Conservation (phyloP, 2,888 invertebrate species). For the Mythimna loreyi region DNA sequence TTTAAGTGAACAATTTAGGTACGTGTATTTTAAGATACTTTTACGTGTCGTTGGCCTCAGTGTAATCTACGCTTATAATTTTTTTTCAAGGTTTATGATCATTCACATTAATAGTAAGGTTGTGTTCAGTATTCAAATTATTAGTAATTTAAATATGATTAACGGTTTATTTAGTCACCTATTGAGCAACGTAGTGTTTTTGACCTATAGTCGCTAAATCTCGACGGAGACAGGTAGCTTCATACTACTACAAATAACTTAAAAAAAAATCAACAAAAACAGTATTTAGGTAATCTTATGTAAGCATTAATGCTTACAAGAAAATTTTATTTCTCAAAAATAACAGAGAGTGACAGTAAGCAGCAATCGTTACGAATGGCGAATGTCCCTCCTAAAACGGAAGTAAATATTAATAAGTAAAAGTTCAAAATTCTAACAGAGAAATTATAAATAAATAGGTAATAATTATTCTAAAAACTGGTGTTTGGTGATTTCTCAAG, state of each 20-base stretch:
- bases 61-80: slow-evolving; percentile 11
- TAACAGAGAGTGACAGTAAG: not conserved
- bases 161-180: slow-evolving; percentile 32
- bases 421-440: slow-evolving; percentile 40
- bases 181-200: slow-evolving; percentile 42
- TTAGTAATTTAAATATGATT: slow-evolving; percentile 31
- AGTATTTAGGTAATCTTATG: not conserved
- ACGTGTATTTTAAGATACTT: slow-evolving; percentile 54
- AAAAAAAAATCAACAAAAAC: not conserved
- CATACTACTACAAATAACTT: slow-evolving; percentile 1
- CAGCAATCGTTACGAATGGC: not conserved
- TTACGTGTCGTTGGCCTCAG: slow-evolving; percentile 41
- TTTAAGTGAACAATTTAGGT: slow-evolving; percentile 60
- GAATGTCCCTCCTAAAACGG: slow-evolving; percentile 3
- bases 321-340: not conserved
- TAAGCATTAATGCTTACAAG: not conserved
- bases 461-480: slow-evolving; percentile 56
- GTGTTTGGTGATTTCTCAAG: slow-evolving; percentile 62
- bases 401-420: slow-evolving; percentile 41
- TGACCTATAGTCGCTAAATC: not conserved
- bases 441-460: slow-evolving; percentile 46
- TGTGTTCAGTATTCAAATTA: slow-evolving; percentile 44
- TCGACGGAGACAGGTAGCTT: not conserved
- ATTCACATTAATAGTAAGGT: slow-evolving; percentile 27
- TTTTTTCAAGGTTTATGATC: slow-evolving; percentile 49